A percentile compares a stretch with the other conserved stretches of the same genome.
phyloP scores from a whole-genome alignment of 2,797 vertebrate genomes.

The Enteromius viviparus region DNA sequence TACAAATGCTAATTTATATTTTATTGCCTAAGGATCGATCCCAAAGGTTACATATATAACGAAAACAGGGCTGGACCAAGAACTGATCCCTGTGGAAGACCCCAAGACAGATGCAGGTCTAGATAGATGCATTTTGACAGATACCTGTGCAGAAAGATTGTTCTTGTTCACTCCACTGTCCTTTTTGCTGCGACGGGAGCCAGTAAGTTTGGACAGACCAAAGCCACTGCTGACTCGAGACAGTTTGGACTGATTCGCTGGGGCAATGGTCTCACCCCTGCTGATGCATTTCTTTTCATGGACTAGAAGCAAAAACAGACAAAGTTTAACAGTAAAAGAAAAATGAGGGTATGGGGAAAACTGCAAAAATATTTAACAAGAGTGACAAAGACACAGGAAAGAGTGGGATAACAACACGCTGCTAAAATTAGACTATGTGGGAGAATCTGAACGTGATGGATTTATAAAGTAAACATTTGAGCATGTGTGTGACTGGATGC shows the following conservation, averaged over 20 bases:
- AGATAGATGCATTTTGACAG: not conserved
- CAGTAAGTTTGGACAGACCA: conserved; percentile 95
- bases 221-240: conserved; percentile 97
- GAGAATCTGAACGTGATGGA: not conserved
- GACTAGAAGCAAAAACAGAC: conserved; percentile 69
- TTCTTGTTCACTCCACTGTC: conserved; percentile 93
- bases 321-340: not conserved
- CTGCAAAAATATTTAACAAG: not conserved
- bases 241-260: conserved; percentile 91
- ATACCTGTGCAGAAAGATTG: conserved; percentile 93
- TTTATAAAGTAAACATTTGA: not conserved
- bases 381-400: not conserved
- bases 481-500: not conserved
- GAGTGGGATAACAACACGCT: conserved; percentile 3
- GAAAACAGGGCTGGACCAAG: not conserved
- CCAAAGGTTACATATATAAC: not conserved
- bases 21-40: not conserved
- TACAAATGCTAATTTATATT: not conserved
- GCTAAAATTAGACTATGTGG: conserved; percentile 15
- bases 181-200: conserved; percentile 91
- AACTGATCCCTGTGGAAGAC: not conserved
- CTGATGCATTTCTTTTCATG: conserved; percentile 97
- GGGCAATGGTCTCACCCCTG: conserved; percentile 87
- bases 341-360: not conserved
- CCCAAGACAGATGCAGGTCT: not conserved